phyloP scores from a whole-genome alignment of 1,140 invertebrate species.

The Gonatopus flavifemur region DNA sequence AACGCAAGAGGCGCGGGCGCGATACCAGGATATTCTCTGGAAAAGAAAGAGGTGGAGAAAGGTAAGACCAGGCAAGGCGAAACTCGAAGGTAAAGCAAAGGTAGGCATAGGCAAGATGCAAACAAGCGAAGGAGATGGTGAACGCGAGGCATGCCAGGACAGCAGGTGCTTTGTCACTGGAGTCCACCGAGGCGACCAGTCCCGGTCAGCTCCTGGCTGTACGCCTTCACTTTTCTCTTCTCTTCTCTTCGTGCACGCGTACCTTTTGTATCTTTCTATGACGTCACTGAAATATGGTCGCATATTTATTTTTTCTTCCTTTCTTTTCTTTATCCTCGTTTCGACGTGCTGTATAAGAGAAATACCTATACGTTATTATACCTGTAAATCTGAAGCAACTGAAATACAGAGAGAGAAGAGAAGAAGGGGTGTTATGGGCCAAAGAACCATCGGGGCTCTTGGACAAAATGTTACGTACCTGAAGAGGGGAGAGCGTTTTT shows the following conservation, averaged over 20 bases:
- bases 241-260: constrained; percentile 31
- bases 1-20: constrained; percentile 7
- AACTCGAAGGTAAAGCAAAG: constrained; percentile 23
- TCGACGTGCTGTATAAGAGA: too few species aligned
- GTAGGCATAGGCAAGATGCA: constrained; percentile 16
- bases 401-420: not conserved
- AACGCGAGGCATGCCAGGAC: constrained; percentile 39
- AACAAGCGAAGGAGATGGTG: constrained; percentile 29
- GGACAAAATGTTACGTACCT: constrained; percentile 17
- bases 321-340: constrained; percentile 18
- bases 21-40: constrained; percentile 18
- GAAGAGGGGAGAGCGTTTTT: constrained; percentile 51
- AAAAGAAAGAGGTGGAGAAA: constrained; percentile 5
- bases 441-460: constrained; percentile 17
- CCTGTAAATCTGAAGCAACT: too few species aligned
- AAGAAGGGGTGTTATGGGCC: too few species aligned
- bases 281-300: constrained; percentile 46
- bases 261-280: constrained; percentile 46
- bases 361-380: too few species aligned
- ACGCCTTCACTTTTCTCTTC: constrained; percentile 16
- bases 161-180: constrained; percentile 58
- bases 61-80: constrained; percentile 3
- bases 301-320: too few species aligned
- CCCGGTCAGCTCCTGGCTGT: constrained; percentile 32
- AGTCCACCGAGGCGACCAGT: constrained; percentile 54